A percentile compares a stretch with the other conserved stretches of the same genome.
Evolutionary conservation across 2,113 vertebrate genomes (phyloP).

Genomic region (Girardinichthys multiradiatus): DNA sequence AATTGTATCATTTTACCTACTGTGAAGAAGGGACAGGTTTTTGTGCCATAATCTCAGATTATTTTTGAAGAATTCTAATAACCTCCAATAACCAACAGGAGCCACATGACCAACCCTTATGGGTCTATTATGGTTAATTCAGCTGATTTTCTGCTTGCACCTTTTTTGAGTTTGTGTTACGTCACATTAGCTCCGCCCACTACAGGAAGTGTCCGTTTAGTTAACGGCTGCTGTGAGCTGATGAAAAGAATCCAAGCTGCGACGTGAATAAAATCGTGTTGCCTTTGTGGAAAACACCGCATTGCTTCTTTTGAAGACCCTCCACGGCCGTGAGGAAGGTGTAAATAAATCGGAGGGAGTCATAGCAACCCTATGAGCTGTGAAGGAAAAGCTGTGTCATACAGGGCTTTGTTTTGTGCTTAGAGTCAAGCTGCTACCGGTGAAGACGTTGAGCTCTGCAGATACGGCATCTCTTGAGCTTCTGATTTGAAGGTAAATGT

Average conservation of each 20-base stretch:
- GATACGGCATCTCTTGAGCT: not conserved
- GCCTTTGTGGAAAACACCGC: not conserved
- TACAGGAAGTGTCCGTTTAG: conserved; percentile 36
- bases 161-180: conserved; percentile 5
- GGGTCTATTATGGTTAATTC: not conserved
- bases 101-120: too few relatives aligned
- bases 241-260: not conserved
- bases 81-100: too few relatives aligned
- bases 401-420: conserved; percentile 10
- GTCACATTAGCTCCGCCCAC: conserved; percentile 52
- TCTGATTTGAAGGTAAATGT: conserved; percentile 47
- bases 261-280: not conserved
- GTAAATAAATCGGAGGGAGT: not conserved
- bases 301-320: not conserved
- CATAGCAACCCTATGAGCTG: not conserved
- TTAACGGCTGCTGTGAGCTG: not conserved
- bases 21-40: too few relatives aligned
- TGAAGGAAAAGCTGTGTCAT: conserved; percentile 11
- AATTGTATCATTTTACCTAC: too few relatives aligned
- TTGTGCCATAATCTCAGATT: too few relatives aligned
- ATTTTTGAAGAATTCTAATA: too few relatives aligned
- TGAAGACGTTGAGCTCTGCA: not conserved
- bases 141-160: not conserved
- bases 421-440: conserved; percentile 20
- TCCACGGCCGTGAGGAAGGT: not conserved